These are phyloP conservation scores for Martes martes DNA, from an alignment of 2,113 vertebrate species.

Conservation along the genomic window DNA sequence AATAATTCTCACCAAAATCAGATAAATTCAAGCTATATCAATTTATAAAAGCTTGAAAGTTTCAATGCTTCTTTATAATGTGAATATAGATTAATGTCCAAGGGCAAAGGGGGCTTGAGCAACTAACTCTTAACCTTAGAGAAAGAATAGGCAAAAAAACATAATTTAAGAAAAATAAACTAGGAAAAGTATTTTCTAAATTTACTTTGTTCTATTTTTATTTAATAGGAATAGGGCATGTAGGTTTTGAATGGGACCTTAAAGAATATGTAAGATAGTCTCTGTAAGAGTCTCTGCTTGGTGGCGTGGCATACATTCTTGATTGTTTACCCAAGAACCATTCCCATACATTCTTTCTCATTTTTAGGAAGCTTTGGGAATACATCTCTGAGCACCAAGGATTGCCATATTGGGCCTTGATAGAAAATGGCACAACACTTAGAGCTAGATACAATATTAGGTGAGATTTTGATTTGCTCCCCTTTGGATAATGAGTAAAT, in stretches of 20 bases:
- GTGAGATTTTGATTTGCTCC: neutral
- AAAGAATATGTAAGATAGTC: neutral
- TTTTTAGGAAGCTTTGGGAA: neutral
- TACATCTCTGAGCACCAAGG: neutral
- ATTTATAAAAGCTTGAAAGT: constrained; percentile 65
- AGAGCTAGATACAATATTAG: neutral
- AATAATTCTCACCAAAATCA: constrained; percentile 40
- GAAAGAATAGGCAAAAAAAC: neutral
- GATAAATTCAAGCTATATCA: constrained; percentile 46
- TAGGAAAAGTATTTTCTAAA: neutral
- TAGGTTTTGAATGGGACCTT: neutral
- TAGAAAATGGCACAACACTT: neutral
- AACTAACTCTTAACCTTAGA: neutral
- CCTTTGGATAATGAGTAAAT: neutral
- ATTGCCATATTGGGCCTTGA: neutral
- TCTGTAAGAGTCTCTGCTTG: neutral
- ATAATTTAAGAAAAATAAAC: neutral
- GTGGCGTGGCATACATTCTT: no score
- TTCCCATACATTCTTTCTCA: neutral
- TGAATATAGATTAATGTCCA: neutral
- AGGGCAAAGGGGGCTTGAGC: neutral
- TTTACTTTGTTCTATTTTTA: constrained; percentile 27
- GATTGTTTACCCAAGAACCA: neutral
- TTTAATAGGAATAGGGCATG: neutral
- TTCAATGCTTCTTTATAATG: constrained; percentile 23